Evolutionary conservation across 2,888 invertebrate species (phyloP).

Genomic region (Leucania comma): DNA sequence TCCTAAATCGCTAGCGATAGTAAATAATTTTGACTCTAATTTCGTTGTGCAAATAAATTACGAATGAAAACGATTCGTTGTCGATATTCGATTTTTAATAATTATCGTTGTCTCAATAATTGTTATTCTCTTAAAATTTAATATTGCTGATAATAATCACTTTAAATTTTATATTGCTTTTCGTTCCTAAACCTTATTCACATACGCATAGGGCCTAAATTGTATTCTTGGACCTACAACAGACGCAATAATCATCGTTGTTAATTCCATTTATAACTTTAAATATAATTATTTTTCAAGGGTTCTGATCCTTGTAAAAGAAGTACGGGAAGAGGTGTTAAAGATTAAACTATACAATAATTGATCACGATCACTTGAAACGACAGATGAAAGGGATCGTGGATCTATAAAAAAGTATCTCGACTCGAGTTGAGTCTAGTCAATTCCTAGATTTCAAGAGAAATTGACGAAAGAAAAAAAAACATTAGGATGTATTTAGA

Average conservation of each 20-base stretch:
- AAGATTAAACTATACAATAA: slow-evolving; percentile 12
- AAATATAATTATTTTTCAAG: slow-evolving; percentile 17
- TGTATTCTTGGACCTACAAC: slow-evolving; percentile 53
- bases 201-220: slow-evolving; percentile 34
- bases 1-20: slow-evolving; percentile 58
- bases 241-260: slow-evolving; percentile 54
- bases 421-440: not conserved
- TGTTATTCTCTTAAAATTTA: slow-evolving; percentile 68
- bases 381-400: not conserved
- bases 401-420: not conserved
- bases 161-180: slow-evolving; percentile 64
- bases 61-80: slow-evolving; percentile 80
- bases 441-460: slow-evolving; percentile 3
- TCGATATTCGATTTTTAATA: slow-evolving; percentile 78
- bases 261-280: slow-evolving; percentile 25
- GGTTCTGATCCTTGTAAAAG: slow-evolving; percentile 5
- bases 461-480: not conserved
- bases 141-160: slow-evolving; percentile 67
- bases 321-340: slow-evolving; percentile 14
- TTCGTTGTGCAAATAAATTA: slow-evolving; percentile 78
- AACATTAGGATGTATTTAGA: not conserved
- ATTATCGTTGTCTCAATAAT: slow-evolving; percentile 75
- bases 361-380: slow-evolving; percentile 2
- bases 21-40: slow-evolving; percentile 65
- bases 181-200: slow-evolving; percentile 58